Evolutionary conservation across 2,797 vertebrate genomes (phyloP).

Genomic region (Manis crassicaudata): DNA sequence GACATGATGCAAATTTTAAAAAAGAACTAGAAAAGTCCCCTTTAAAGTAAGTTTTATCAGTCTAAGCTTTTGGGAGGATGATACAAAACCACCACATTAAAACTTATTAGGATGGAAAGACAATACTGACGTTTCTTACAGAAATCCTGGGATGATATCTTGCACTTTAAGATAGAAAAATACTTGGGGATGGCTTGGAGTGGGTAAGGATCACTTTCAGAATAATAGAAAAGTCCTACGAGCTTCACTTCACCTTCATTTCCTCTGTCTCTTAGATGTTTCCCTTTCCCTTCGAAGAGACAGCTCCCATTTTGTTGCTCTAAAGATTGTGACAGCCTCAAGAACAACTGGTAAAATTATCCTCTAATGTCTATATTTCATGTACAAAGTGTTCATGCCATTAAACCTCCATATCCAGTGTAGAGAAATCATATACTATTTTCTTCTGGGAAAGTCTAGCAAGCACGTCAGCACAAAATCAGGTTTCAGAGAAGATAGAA

Average conservation of each 20-base stretch:
- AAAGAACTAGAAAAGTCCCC: not conserved
- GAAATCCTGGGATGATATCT: not conserved
- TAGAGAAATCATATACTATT: not conserved
- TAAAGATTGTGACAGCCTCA: conserved; percentile 52
- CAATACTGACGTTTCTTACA: conserved; percentile 33
- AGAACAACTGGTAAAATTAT: conserved; percentile 63
- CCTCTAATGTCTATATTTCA: conserved; percentile 44
- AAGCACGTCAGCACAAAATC: conserved; percentile 61
- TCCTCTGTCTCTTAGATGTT: not conserved
- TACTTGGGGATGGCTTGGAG: not conserved
- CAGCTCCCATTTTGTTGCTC: conserved; percentile 53
- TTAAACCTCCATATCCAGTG: conserved; percentile 56
- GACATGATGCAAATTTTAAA: not conserved
- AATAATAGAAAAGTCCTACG: not conserved
- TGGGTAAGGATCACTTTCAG: not conserved
- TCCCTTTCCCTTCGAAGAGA: conserved; percentile 17
- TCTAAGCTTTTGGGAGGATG: not conserved
- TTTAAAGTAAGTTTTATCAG: not conserved
- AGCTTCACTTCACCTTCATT: not conserved
- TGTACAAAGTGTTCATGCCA: conserved; percentile 65
- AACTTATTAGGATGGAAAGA: conserved; percentile 32
- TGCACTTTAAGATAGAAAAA: not conserved
- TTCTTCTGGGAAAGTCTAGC: conserved; percentile 65
- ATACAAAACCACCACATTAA: not conserved
- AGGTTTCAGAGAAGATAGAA: conserved; percentile 65